Conservation (phyloP, 2,888 invertebrate species). For the Lordiphosa andalusiaca region DNA sequence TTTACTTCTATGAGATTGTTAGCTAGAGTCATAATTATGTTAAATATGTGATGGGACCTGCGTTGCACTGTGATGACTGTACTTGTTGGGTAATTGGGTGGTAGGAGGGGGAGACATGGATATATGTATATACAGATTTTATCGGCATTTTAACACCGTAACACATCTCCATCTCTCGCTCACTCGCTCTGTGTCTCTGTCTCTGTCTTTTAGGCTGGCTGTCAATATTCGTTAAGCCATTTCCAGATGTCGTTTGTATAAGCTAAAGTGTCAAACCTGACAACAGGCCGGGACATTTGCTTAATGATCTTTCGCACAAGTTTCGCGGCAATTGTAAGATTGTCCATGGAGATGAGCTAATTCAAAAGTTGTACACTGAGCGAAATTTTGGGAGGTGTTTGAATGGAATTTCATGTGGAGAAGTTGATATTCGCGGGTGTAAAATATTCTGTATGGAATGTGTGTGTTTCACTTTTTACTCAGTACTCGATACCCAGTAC, state of each 20-base stretch:
- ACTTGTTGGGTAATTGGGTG: constrained; percentile 12
- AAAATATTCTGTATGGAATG: too few relatives aligned
- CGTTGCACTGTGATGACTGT: constrained; percentile 20
- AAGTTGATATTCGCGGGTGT: too few relatives aligned
- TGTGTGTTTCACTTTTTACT: too few relatives aligned
- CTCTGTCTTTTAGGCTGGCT: constrained; percentile 59
- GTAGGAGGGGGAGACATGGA: neutral
- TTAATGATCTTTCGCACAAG: constrained; percentile 62
- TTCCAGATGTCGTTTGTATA: constrained; percentile 66
- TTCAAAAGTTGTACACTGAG: constrained; percentile 20
- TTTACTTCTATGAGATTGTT: constrained; percentile 24
- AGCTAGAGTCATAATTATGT: constrained; percentile 29
- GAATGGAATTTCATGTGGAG: too few relatives aligned
- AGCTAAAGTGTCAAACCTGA: constrained; percentile 75
- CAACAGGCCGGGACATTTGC: constrained; percentile 70
- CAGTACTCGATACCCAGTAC: too few relatives aligned
- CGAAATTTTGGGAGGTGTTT: neutral
- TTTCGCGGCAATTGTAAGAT: constrained; percentile 19
- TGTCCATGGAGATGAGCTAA: constrained; percentile 23
- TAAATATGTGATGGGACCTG: constrained; percentile 13
- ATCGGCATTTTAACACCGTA: constrained; percentile 66
- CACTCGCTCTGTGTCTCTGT: neutral
- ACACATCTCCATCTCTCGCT: constrained; percentile 41
- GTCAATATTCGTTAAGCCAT: constrained; percentile 75
- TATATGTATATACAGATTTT: constrained; percentile 54